Evolutionary conservation across 2,113 vertebrate species (phyloP), one percentile per base, ranked within the genome.

Genomic region (Micronycteris hirsuta): DNA sequence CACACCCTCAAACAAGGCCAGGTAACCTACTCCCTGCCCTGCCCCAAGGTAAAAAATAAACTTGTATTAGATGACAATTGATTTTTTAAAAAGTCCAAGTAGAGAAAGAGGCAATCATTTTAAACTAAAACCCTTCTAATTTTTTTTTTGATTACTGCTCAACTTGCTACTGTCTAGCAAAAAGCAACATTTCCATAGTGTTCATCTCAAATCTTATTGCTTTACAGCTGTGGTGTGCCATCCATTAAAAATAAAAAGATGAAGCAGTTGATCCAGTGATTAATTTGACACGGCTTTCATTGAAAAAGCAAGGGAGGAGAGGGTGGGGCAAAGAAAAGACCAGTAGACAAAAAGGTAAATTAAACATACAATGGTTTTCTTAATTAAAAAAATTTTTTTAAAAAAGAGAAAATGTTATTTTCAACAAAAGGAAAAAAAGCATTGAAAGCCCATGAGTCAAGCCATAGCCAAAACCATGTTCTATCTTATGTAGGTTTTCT

Each of bases 401-500:
- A 14, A 31, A 22, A 14, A 70, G 5, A 91, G 68, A 98, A 97
- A 98, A 95, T 52, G 81, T 90, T 96, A 95, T 91, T 92, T 93
- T 94, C 33, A 91, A 96, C 76, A 97, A 95, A 96, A 87, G 84
- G 77, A 70, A 92, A 92, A 90, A 97, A 98, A 99, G 98, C 98
- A 98, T 97, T 98, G 98, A 98, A 98, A 98, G 98, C 98, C 98
- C 98, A 98, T 96, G 97, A 98, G 98, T 98, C 98, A 98, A 98
- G 98, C 98, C 98, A 98, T 98, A 98, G 98, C 98, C 98, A 98
- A 98, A 98, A 98, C 98, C 98, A 98, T 98, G 98, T 98, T 98
- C 98, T 99, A 99, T 93, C 98, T 98, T 98, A 98, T 98, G 97
- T 95, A 97, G 97, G 97, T 97, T 98, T 98, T 98, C 97, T 95